Evolutionary conservation across 2,113 vertebrate species (phyloP), one percentile per base, ranked within the genome.

Genomic region (Ictidomys tridecemlineatus): DNA sequence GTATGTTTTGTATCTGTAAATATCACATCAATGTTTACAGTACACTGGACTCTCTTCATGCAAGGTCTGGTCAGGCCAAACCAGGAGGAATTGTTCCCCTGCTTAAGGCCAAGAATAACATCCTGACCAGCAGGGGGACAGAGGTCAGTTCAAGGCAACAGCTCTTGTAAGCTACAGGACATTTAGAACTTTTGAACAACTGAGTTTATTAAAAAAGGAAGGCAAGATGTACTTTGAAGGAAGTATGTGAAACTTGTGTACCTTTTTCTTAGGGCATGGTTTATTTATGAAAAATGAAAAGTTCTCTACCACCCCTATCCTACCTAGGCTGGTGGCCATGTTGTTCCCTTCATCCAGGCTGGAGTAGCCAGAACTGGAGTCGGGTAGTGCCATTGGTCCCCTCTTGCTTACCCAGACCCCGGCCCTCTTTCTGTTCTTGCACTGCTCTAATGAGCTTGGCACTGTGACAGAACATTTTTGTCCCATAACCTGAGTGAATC

Each of bases 71-170:
- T 73, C 82, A 56, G 73, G 78, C 93, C 77, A 95, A 90, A 96
- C 69, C 70, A 91, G 90, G 92, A 97, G 85, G 93, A 97, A 92
- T 93, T 94, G 82, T 98, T 97, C 97, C 97, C 11, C 20, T 86
- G 39, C 39, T 93, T 80, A 79, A 91, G 91, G 97, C 96, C 97
- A 97, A 98, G 88, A 98, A 97, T 92, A 98, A 97, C 97, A 98
- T 97, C 94, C 97, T 97, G 96, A 95, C 90, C 90, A 96, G 97
- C 89, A 96, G 87, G 76, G 76, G 94, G 87, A 94, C 95, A 97
- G 95, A 96, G 96, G 96, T 97, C 96, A 97, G 70, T 73, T 86
- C n/a, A 77, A 96, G 85, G 92, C 96, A 94, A 34, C 48, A 74
- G 84, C 63, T 92, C 82, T 96, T 82, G 78, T 79, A 70, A 96